Conservation (phyloP, 2,888 invertebrate genomes). For the Tridacna crocea region DNA sequence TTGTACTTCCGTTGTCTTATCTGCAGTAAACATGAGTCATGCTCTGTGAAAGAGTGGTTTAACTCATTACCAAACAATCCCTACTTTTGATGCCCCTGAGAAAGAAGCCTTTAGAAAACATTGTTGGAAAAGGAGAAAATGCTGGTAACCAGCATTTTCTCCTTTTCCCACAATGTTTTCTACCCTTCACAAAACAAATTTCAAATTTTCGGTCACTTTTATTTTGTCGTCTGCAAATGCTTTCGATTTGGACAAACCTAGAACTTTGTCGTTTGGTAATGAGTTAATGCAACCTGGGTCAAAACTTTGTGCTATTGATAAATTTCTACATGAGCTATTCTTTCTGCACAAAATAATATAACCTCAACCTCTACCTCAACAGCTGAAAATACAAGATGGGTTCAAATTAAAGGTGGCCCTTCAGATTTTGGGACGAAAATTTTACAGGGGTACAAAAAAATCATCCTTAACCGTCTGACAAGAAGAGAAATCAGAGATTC, state of each 20-base stretch:
- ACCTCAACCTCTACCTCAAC: too few relatives aligned
- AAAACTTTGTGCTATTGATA: neutral
- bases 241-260: neutral
- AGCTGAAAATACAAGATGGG: neutral
- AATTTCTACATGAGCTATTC: neutral
- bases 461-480: too few relatives aligned
- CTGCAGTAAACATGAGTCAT: neutral
- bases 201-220: too few relatives aligned
- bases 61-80: neutral
- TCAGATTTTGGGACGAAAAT: too few relatives aligned
- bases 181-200: neutral
- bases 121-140: neutral
- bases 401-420: too few relatives aligned
- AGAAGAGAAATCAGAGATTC: too few relatives aligned
- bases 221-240: neutral
- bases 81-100: neutral
- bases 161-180: neutral
- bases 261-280: too few relatives aligned
- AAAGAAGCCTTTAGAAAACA: neutral
- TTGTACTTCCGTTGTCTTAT: neutral
- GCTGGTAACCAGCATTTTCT: constrained; percentile 4
- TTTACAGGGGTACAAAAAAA: too few relatives aligned
- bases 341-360: neutral
- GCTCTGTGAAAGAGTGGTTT: neutral
- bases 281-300: neutral